Base-by-base conservation (phyloP, 2,888 invertebrate species). In the Drosophila sordidula region DNA sequence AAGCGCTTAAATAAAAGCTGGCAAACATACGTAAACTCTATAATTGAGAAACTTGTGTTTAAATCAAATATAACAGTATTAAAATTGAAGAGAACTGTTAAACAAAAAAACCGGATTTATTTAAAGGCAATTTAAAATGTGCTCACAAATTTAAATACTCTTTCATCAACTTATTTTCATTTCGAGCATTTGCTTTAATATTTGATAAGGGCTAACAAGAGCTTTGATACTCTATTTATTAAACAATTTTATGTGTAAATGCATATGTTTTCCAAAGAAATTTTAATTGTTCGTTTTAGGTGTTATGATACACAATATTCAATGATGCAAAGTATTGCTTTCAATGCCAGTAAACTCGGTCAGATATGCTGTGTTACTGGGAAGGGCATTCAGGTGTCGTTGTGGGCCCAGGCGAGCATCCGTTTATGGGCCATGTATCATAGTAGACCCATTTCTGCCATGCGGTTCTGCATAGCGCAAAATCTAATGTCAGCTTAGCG, bases 401-500 rank as follows among this genome's bases (percentile, higher is more conserved):
- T 54, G 14, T 41, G 51, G n/a, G 42, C 42, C 44, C 11, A 32
- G 38, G 38, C 39, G 38, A 32, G 45, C 47, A 26, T 61, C 74
- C 14, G 74, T 64, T 57, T 76, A 61, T 76, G 59, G 76, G 76
- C 72, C 75, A 72, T 76, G 72, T 41, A 58, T 76, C 76, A 72
- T 57, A 45, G 63, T 55, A 72, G 72, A 76, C 68, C 75, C 75
- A 75, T 76, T 75, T 76, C 64, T 76, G 75, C 59, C 76, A 69
- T 75, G 75, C 69, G 76, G 75, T 67, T 68, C 72, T 61, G 56
- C 64, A 74, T 77, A 73, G 77, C 65, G 70, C 77, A 76, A 67
- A 75, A 76, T 83, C 81, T 83, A 83, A 86, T 86, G 81, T 81
- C 76, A 83, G 87, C 82, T 83, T 83, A 83, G 81, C 84, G 82